Base-by-base conservation (phyloP, 2,888 invertebrate genomes). In the Theretra japonica region DNA sequence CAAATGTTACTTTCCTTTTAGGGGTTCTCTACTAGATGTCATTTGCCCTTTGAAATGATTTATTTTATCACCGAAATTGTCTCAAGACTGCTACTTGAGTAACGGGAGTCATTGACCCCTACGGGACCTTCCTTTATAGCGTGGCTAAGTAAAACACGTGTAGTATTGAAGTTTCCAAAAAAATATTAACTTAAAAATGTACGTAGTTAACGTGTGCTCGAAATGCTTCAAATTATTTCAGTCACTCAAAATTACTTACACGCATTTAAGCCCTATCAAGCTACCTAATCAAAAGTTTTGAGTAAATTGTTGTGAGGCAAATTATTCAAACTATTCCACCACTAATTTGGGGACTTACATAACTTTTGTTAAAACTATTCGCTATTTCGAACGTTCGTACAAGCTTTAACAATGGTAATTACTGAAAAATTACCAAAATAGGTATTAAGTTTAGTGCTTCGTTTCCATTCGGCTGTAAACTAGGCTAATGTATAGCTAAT, bases 401-500 rank as follows among this genome's bases (percentile, higher is more conserved):
- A 7, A 59, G 5, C 23, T 57, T 11, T 11, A 19, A 60, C 59
- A 19, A 33, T 33, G 21, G n/a, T 41, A 62, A 30, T 62, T 41
- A 33, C 21, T n/a, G 21, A 53, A 53, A 62, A 15, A 62, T 41
- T 21, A 41, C 21, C 33, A 0, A 60, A 62, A 62, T 62, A 62
- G 33, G 62, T 62, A 41, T 62, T 70, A 70, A 59, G 25, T 70
- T 68, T 60, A 60, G 70, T 21, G 50, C 28, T 28, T 50, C 28
- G 59, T 60, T 60, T 28, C 15, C 48, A 70, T n/a, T 50, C 74
- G 68, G 62, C 48, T 69, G 59, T 70, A 72, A 82, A 79, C 73
- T 82, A 77, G 83, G 82, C 75, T 83, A 83, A 80, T 75, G 71
- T 71, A 69, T 41, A 56, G 56, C 53, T 72, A 71, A 73, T 70